Base-by-base conservation (phyloP, 2,888 invertebrate genomes). In the Schrankia costaestrigalis region DNA sequence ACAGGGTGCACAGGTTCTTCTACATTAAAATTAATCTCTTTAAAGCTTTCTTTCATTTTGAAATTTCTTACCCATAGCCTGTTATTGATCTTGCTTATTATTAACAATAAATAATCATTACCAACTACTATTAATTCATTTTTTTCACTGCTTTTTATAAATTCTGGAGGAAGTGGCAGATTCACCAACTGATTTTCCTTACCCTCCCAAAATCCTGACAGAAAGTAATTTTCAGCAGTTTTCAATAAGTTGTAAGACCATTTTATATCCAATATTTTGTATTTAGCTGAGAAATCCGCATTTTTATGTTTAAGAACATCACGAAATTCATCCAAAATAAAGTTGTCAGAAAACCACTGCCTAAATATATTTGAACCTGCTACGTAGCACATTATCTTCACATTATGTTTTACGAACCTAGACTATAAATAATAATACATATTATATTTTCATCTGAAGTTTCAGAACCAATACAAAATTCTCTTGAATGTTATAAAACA, bases 161-260 rank as follows among this genome's bases (percentile, higher is more conserved):
- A 58, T 19, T 71, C 67, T 23, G 56, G 46, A 8, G 80, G 79
- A 21, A 78, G 24, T 11, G 57, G 49, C 15, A 86, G 32, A 47
- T 62, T 55, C 17, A 57, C 29, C 9, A 68, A 29, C 35, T 73
- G 62, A 13, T 71, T 61, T 19, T 72, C 70, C 30, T 61, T 59
- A 3, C 69, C 71, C 21, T 52, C 40, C 66, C 71, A 78, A 18
- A 72, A 63, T 11, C 88, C 88, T n/a, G 68, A 50, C 27, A 85
- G 13, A 44, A 63, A 79, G 49, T 74, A 72, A 12, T 43, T 44
- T 2, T 66, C 51, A 10, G 68, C 47, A 10, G 52, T 36, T 44
- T 64, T 36, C 29, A 78, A 69, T 47, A 88, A 66, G 50, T 84
- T 88, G 44, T 85, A 84, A 0, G 84, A 73, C 89, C 89, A 89